Conservation (phyloP, 2,113 vertebrate genomes). For the Protobothrops flavoviridis region DNA sequence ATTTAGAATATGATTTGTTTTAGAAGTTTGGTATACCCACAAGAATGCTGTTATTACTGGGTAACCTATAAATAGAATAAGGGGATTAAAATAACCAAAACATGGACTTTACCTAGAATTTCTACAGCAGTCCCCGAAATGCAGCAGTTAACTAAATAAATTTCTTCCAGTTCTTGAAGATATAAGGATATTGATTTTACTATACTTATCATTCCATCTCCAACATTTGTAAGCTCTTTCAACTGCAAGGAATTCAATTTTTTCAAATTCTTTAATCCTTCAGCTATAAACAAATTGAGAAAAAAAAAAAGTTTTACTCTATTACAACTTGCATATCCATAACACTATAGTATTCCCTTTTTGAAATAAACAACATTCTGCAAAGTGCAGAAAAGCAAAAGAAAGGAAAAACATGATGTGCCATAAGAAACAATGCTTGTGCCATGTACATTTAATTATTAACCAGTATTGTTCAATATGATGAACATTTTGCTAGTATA, state of each 20-base stretch:
- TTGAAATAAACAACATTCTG: background rate
- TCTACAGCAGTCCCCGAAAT: slow-evolving; percentile 38
- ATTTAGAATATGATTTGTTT: background rate
- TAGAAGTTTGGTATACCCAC: background rate
- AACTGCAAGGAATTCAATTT: slow-evolving; percentile 40
- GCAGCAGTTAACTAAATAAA: slow-evolving; percentile 47
- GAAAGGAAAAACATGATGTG: background rate
- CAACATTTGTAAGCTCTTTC: slow-evolving; percentile 40
- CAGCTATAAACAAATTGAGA: slow-evolving; percentile 19
- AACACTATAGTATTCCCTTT: background rate
- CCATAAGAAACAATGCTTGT: background rate
- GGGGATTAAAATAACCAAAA: background rate
- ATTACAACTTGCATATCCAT: background rate
- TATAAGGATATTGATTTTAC: slow-evolving; percentile 45
- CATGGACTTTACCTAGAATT: slow-evolving; percentile 48
- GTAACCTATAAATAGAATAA: background rate
- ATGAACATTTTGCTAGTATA: background rate
- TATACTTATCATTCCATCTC: slow-evolving; percentile 42
- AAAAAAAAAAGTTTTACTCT: slow-evolving; percentile 1
- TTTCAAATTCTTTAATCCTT: slow-evolving; percentile 48
- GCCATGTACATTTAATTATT: background rate
- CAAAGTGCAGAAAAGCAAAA: background rate
- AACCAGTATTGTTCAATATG: background rate
- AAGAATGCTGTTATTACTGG: background rate
- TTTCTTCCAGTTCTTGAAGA: slow-evolving; percentile 51